Evolutionary conservation across 2,797 vertebrate genomes (phyloP).

Genomic region (Rhyacichthys aspro): DNA sequence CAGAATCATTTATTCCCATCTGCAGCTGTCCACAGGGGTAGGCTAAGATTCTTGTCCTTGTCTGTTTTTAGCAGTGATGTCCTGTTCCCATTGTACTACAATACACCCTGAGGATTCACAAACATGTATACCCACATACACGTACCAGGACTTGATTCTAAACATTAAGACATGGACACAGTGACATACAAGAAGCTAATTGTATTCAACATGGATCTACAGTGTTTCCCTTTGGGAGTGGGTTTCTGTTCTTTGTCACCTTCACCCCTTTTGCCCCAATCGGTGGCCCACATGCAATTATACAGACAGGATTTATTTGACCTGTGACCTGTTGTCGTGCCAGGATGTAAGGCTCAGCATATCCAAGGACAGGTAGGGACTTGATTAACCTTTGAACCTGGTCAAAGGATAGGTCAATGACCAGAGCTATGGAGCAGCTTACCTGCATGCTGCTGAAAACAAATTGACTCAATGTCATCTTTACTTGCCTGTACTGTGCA

Average conservation of each 20-base stretch:
- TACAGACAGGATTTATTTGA: slow-evolving; percentile 76
- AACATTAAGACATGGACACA: slow-evolving; percentile 47
- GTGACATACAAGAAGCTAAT: slow-evolving; percentile 51
- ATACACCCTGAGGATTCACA: slow-evolving; percentile 39
- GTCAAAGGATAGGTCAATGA: slow-evolving; percentile 73
- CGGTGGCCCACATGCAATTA: slow-evolving; percentile 72
- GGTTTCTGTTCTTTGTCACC: slow-evolving; percentile 69
- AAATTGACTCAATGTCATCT: slow-evolving; percentile 65
- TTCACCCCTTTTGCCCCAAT: slow-evolving; percentile 69
- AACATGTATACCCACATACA: slow-evolving; percentile 13
- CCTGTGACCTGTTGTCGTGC: slow-evolving; percentile 65
- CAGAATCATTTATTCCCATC: slow-evolving; percentile 51
- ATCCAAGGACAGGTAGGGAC: slow-evolving; percentile 75
- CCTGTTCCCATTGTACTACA: slow-evolving; percentile 53
- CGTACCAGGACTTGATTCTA: slow-evolving; percentile 46
- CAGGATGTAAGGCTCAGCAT: slow-evolving; percentile 67
- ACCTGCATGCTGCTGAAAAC: slow-evolving; percentile 55
- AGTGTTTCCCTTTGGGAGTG: slow-evolving; percentile 44
- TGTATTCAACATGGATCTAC: slow-evolving; percentile 51
- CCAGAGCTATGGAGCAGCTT: slow-evolving; percentile 55
- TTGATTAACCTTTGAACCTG: slow-evolving; percentile 80
- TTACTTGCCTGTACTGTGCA: slow-evolving; percentile 34
- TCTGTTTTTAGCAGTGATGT: slow-evolving; percentile 71
- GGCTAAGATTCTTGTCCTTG: slow-evolving; percentile 51
- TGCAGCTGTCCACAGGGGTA: slow-evolving; percentile 55